phyloP scores from a whole-genome alignment of 2,888 invertebrate genomes.

The Eucera pruinosa region DNA sequence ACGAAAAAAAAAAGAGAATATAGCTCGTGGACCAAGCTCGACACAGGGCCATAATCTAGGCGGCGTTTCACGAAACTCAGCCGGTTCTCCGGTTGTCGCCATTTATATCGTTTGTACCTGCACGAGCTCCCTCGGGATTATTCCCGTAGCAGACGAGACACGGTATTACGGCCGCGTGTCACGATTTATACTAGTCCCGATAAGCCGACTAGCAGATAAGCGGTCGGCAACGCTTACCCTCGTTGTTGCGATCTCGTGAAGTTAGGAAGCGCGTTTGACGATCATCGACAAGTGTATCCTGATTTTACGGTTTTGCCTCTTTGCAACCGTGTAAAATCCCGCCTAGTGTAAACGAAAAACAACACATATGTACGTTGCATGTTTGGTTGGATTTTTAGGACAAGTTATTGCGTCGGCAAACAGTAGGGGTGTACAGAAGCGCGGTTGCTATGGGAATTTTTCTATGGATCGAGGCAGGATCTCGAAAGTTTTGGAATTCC shows the following conservation, averaged over 20 bases:
- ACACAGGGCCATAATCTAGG: conserved; percentile 45
- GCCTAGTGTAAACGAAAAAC: background rate
- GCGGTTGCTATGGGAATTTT: no score
- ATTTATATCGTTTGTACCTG: conserved; percentile 67
- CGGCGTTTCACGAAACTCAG: conserved; percentile 58
- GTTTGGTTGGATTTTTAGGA: background rate
- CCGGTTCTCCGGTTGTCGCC: conserved; percentile 52
- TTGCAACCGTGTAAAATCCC: background rate
- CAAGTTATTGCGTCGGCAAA: background rate
- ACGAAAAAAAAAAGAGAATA: background rate
- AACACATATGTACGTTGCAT: background rate
- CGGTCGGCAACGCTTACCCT: conserved; percentile 39
- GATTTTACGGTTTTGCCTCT: conserved; percentile 8
- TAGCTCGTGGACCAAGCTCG: conserved; percentile 8
- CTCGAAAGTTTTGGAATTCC: no score
- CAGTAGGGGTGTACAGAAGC: no score
- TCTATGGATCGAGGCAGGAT: no score
- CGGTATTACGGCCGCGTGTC: conserved; percentile 58
- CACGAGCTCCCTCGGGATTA: conserved; percentile 65
- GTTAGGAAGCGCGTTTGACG: conserved; percentile 48
- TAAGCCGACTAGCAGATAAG: conserved; percentile 71
- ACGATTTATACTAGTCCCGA: conserved; percentile 72
- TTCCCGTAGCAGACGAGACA: conserved; percentile 52
- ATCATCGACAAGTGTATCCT: conserved; percentile 46
- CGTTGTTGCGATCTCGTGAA: conserved; percentile 26